These are phyloP conservation scores for Drosophila hydei DNA, from an alignment of 1,140 invertebrate species.

Conservation along the genomic window DNA sequence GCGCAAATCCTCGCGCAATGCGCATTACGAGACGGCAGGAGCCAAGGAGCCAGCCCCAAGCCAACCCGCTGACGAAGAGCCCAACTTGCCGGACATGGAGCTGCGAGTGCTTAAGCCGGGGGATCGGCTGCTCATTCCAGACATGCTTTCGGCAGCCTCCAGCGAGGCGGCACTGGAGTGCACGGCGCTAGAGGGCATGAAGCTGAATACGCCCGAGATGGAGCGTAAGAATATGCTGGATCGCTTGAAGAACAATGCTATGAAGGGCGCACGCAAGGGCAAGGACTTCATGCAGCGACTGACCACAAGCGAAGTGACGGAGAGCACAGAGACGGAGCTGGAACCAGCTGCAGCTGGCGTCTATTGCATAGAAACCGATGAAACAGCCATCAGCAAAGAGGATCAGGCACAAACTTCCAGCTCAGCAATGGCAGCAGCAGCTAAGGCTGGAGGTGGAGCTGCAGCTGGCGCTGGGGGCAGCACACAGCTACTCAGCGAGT, in stretches of 20 bases:
- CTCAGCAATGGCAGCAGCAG: background rate
- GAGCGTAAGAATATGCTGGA: conserved; percentile 89
- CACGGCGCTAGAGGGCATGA: conserved; percentile 84
- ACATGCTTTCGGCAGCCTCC: conserved; percentile 80
- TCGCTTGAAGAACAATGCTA: conserved; percentile 88
- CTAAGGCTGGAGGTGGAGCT: background rate
- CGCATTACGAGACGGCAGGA: conserved; percentile 49
- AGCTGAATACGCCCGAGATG: conserved; percentile 88
- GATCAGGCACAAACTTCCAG: conserved; percentile 61
- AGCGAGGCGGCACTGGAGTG: conserved; percentile 59
- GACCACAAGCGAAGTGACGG: conserved; percentile 85
- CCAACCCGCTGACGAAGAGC: conserved; percentile 2
- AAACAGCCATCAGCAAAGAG: background rate
- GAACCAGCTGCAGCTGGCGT: conserved; percentile 72
- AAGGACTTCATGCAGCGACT: conserved; percentile 88
- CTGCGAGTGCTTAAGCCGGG: conserved; percentile 59
- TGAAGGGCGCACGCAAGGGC: conserved; percentile 80
- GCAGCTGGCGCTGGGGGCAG: conserved; percentile 4
- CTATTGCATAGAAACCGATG: conserved; percentile 73
- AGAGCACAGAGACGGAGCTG: conserved; percentile 28
- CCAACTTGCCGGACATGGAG: conserved; percentile 39
- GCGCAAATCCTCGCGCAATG: conserved; percentile 75
- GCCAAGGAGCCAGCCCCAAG: conserved; percentile 5
- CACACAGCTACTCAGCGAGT: conserved; percentile 75
- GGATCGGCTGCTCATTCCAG: conserved; percentile 72